Base-by-base conservation (phyloP, 1,140 invertebrate species). In the Dendroctonus ponderosae region DNA sequence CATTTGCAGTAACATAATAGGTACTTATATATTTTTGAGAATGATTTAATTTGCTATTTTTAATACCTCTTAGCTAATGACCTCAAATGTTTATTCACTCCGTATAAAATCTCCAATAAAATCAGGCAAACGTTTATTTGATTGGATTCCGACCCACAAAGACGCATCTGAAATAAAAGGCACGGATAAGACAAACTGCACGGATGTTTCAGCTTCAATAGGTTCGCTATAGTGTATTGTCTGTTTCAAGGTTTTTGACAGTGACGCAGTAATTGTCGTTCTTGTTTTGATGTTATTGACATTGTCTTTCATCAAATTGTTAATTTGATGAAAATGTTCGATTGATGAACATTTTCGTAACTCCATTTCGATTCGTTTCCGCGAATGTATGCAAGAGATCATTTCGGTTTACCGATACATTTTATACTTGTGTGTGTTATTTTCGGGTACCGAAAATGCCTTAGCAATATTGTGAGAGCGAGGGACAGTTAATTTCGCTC, bases 121-220 rank as follows among this genome's bases (percentile, higher is more conserved):
- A 14, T 49, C 58, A 11, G 39, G 14, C 12, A 60, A 46, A 49
- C 43, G 43, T 46, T 60, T 46, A 48, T 12, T n/a, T 38, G 11
- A 15, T 60, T n/a, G 58, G 42, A 38, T 60, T 44, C 58, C n/a
- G n/a, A 8, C 50, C 15, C 50, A n/a, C 44, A 60, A 49, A 12
- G 38, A 49, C 44, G 50, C 58, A 60, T 60, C 38, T 46, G 43
- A 46, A 15, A 46, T 60, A 60, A 60, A 48, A 60, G 58, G 38
- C 14, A 38, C 14, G 9, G 58, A 60, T 46, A 60, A 60, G 58
- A 58, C 44, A 60, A 60, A 60, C 43, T 60, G 58, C 58, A 60
- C 58, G 58, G 50, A 60, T 60, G 39, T 60, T 43, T 60, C 58
- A 48, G 48, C 39, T 60, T 60, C 43, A 38, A 49, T 48, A 57